phyloP scores from a whole-genome alignment of 92 coral and sea anemone species.

The Porites evermanni region DNA sequence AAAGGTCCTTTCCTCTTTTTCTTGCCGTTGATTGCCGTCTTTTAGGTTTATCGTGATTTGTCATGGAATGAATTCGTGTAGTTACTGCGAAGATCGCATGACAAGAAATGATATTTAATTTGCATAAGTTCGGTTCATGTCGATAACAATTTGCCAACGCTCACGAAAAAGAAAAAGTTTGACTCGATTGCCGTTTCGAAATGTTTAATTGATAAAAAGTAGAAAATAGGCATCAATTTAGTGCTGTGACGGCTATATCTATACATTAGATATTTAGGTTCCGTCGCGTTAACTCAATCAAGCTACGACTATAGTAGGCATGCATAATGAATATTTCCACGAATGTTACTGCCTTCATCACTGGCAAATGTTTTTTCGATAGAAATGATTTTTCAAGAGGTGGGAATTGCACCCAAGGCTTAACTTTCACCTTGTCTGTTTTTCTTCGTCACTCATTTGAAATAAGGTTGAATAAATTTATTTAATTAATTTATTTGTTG shows the following conservation, averaged over 20 bases:
- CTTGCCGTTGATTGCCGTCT: background rate
- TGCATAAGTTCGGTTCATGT: slow-evolving; percentile 35
- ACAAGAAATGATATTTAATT: slow-evolving; percentile 10
- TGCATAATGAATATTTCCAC: slow-evolving; percentile 30
- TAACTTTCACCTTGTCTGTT: no score
- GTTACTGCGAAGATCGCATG: slow-evolving; percentile 56
- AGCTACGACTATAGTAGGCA: background rate
- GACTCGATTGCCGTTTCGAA: background rate
- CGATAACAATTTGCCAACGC: slow-evolving; percentile 2
- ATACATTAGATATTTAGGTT: background rate
- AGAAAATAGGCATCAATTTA: background rate
- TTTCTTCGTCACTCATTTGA: no score
- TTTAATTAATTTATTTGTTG: no score
- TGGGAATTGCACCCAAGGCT: no score
- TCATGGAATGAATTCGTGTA: background rate
- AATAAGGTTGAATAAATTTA: no score
- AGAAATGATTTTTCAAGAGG: no score
- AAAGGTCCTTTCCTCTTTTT: background rate
- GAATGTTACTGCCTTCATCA: background rate
- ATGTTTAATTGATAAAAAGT: background rate
- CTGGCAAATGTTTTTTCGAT: background rate
- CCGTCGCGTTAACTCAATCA: slow-evolving; percentile 1
- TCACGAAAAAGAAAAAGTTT: slow-evolving; percentile 18
- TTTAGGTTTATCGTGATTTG: slow-evolving; percentile 9
- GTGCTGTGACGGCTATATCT: background rate